phyloP scores from a whole-genome alignment of 2,888 invertebrate species.

The Rhagonycha lutea region DNA sequence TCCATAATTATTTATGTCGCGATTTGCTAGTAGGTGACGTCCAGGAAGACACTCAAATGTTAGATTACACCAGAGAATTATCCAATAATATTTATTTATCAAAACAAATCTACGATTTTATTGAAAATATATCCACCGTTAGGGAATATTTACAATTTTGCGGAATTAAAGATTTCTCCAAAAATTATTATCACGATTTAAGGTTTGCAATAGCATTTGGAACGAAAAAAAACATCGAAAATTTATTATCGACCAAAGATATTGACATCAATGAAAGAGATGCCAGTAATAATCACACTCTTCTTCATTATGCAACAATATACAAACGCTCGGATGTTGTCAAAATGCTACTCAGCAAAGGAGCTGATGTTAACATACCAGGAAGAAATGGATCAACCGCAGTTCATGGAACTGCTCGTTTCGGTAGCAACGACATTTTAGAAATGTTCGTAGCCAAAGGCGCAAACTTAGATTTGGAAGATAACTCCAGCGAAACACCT shows the following conservation, averaged over 20 bases:
- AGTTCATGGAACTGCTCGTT: neutral
- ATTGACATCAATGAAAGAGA: neutral
- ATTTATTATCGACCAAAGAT: neutral
- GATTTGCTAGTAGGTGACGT: neutral
- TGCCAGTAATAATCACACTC: neutral
- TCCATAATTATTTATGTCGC: neutral
- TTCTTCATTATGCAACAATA: conserved; percentile 4
- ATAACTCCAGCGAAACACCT: neutral
- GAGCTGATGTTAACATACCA: neutral
- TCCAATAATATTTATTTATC: neutral
- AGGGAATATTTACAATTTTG: neutral
- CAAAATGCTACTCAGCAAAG: neutral
- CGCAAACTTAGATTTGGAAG: neutral
- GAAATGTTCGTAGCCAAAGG: neutral
- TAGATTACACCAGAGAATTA: neutral
- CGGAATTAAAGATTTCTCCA: neutral
- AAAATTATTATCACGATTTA: neutral
- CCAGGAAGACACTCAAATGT: neutral
- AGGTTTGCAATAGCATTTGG: neutral
- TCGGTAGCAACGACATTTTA: neutral
- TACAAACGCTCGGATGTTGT: neutral
- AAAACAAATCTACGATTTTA: neutral
- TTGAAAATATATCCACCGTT: neutral
- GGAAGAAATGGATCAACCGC: neutral
- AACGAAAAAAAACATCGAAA: neutral